A percentile compares a stretch with the other conserved stretches of the same genome.
These are phyloP conservation scores for Tauraco hartlaubi DNA, from an alignment of 2,797 vertebrate species.

Conservation along the genomic window DNA sequence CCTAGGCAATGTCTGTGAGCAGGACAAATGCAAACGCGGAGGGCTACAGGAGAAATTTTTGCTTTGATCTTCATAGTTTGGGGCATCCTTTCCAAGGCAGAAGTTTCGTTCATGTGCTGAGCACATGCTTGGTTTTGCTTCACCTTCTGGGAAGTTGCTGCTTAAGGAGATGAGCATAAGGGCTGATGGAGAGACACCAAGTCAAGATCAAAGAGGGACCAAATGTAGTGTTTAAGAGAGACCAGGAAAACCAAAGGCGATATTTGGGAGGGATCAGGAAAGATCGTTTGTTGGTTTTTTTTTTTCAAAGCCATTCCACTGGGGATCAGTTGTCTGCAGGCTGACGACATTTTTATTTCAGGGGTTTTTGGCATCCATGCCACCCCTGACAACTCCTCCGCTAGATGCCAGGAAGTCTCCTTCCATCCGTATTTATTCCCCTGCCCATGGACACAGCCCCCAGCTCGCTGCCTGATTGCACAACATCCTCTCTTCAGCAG, in stretches of 20 bases:
- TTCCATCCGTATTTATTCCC: not conserved
- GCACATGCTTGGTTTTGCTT: not conserved
- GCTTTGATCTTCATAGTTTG: not conserved
- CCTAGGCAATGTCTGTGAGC: not conserved
- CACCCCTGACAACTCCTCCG: not conserved
- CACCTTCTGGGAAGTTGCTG: not conserved
- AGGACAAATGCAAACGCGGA: not conserved
- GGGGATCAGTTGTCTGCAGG: not conserved
- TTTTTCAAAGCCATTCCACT: not conserved
- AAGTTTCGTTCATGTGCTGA: not conserved
- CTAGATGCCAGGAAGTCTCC: not conserved
- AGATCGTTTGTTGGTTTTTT: not conserved
- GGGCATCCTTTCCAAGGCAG: not conserved
- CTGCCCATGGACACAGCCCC: not conserved
- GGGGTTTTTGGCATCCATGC: not conserved
- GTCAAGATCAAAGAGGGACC: not conserved
- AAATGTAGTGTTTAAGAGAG: not conserved
- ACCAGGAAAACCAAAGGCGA: not conserved
- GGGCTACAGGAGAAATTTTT: not conserved
- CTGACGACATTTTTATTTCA: not conserved
- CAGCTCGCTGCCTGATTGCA: not conserved
- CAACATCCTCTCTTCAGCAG: not conserved
- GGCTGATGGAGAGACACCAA: not conserved
- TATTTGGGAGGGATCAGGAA: not conserved
- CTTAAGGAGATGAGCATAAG: not conserved